Conservation (phyloP, 2,888 invertebrate genomes). For the Nephrotoma flavescens region DNA sequence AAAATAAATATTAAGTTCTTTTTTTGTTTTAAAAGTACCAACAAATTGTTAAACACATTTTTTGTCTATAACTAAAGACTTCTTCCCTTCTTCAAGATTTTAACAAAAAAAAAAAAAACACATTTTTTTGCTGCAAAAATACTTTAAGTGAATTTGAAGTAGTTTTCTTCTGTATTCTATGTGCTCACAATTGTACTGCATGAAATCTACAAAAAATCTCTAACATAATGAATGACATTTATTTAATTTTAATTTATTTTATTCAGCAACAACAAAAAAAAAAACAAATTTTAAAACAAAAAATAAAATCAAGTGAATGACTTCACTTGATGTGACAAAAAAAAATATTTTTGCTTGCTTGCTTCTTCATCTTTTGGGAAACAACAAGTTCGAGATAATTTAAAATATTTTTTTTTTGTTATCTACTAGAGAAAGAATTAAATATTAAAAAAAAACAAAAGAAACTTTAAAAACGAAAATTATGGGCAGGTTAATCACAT, state of each 20-base stretch:
- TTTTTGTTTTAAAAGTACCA: not conserved
- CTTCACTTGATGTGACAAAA: not conserved
- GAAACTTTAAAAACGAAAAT: not conserved
- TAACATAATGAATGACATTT: not conserved
- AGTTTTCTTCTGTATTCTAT: not conserved
- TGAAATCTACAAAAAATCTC: not conserved
- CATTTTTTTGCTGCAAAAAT: not conserved
- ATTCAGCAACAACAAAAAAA: not conserved
- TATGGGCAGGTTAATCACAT: not conserved
- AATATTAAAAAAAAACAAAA: not conserved
- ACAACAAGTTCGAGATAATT: not conserved
- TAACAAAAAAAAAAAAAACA: not conserved
- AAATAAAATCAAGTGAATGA: not conserved
- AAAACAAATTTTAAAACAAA: not conserved
- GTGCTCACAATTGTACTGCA: not conserved
- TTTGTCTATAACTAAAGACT: not conserved
- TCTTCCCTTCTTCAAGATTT: not conserved
- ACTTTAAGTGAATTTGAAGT: not conserved
- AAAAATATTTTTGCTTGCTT: not conserved
- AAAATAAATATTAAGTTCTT: not conserved
- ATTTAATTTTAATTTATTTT: not conserved
- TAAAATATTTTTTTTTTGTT: not conserved
- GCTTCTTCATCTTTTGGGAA: not conserved
- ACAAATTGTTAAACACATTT: not conserved
- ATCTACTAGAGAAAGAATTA: not conserved